Percentiles rank a stretch among this genome's conserved stretches.
Conservation (phyloP, 2,888 invertebrate genomes). For the Aquatica leii region DNA sequence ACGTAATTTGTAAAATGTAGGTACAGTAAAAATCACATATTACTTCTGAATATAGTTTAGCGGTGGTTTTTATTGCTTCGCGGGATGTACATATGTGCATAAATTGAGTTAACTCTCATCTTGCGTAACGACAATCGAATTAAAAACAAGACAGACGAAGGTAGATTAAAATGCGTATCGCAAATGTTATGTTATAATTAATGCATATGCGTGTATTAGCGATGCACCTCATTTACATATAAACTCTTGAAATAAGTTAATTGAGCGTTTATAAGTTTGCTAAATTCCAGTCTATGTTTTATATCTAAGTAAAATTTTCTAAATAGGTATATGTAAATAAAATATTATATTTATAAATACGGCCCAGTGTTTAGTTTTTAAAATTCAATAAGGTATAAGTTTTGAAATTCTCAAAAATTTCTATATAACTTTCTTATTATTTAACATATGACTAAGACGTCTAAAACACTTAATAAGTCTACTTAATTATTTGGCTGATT, state of each 20-base stretch:
- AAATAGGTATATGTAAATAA: constrained; percentile 1
- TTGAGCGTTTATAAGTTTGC: constrained; percentile 2
- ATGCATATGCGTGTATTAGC: no score
- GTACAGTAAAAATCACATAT: constrained; percentile 8
- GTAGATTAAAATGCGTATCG: no score
- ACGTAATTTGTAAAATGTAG: background rate
- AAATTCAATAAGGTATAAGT: constrained; percentile 43
- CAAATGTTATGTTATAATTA: no score
- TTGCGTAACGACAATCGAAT: no score
- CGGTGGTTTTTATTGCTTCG: constrained; percentile 10
- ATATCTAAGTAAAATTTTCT: constrained; percentile 1
- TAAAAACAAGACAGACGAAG: no score
- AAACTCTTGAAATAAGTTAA: no score
- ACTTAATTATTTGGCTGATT: constrained; percentile 55
- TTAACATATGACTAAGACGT: constrained; percentile 21
- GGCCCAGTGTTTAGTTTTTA: constrained; percentile 22
- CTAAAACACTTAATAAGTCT: constrained; percentile 38
- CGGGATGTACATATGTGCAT: no score
- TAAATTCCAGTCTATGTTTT: constrained; percentile 4
- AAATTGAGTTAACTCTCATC: no score
- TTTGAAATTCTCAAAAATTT: constrained; percentile 44
- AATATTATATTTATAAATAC: constrained; percentile 25
- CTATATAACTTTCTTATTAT: constrained; percentile 27
- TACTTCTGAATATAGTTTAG: constrained; percentile 13
- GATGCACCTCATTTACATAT: no score